phyloP scores from a whole-genome alignment of 2,113 vertebrate genomes.

The Elaphurus davidianus region DNA sequence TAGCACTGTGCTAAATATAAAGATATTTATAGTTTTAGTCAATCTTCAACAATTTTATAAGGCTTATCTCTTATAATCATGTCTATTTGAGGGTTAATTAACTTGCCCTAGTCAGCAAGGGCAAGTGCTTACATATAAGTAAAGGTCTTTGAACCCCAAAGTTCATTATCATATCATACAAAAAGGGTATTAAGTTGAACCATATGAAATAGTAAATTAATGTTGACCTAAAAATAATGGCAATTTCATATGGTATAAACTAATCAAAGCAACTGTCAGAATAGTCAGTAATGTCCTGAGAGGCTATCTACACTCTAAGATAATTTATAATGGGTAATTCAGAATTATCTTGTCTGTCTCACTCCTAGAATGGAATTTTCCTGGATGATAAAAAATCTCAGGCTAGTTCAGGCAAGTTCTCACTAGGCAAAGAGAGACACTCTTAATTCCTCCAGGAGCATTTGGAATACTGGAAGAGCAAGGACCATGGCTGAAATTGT shows the following conservation, averaged over 20 bases:
- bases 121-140: neutral
- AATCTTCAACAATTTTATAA: neutral
- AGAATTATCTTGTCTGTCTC: neutral
- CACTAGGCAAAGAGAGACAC: neutral
- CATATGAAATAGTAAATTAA: neutral
- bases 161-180: neutral
- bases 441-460: neutral
- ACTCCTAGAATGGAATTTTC: neutral
- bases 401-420: neutral
- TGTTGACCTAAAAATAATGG: neutral
- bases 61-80: neutral
- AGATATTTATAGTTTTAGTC: neutral
- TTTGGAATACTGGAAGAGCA: neutral
- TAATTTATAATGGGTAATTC: neutral
- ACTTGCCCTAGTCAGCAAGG: neutral
- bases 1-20: neutral
- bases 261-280: neutral
- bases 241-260: neutral
- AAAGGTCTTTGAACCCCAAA: neutral
- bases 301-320: neutral
- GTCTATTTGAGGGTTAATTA: neutral
- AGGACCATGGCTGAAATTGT: neutral
- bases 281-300: neutral
- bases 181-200: neutral
- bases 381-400: conserved; percentile 41